Evolutionary conservation across 2,888 invertebrate species (phyloP), one percentile per base, ranked within the genome.

Genomic region (Ophion costatus): DNA sequence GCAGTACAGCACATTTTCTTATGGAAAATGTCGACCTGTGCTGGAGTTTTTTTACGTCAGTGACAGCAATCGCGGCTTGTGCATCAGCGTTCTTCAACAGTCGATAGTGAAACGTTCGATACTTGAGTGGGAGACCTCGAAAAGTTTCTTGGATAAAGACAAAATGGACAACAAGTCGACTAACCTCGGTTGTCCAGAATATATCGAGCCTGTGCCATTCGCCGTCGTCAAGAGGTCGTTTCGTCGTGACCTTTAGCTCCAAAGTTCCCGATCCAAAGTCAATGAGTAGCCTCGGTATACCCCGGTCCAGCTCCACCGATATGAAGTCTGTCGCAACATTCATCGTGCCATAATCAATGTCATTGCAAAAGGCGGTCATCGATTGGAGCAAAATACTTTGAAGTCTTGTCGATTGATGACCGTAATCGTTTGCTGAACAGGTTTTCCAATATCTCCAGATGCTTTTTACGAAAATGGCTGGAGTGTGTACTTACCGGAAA

Each of bases 121-220:
- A 38, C 9, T 38, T 57, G 59, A 59, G 29, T 29, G 29, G 29
- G 29, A 29, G 29, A 29, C 29, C 29, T 2, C 29, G 4, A 29
- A 29, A 4, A 29, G 4, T 29, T 29, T 4, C 4, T 29, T 4
- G 29, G 29, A 29, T 29, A 24, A 14, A 33, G n/a, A n/a, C n/a
- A 38, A 38, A 66, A 38, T 17, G 20, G 51, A 14, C 29, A 29
- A 29, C 4, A 5, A 29, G 33, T 9, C 57, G 59, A 59, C 85
- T 88, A 86, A 95, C 95, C 94, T 99, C 98, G 4, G 98, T 98
- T 89, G 98, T 97, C 98, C 98, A 99, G 93, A 98, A 98, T 88
- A 99, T 96, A 92, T 99, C 99, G 82, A 99, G 95, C 82, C 98
- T 96, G 94, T 99, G 99, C 99, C 99, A 99, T 93, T 98, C 98